These are phyloP conservation scores for Cervus canadensis DNA, from an alignment of 2,113 vertebrate genomes.

Conservation along the genomic window DNA sequence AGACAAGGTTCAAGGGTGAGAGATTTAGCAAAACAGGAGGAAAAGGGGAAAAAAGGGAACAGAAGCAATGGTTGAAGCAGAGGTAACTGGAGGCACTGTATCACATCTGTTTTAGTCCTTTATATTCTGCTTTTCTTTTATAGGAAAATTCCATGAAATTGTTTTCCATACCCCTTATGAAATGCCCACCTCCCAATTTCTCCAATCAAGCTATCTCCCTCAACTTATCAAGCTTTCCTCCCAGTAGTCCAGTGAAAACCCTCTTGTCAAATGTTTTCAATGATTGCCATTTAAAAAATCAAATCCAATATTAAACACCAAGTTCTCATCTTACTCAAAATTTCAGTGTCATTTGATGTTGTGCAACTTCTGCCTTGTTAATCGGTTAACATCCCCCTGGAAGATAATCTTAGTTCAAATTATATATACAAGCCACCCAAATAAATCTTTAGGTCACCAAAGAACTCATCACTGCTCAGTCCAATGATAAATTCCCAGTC, in stretches of 20 bases:
- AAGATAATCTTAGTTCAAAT: background rate
- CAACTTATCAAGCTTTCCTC: background rate
- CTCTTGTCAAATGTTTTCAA: background rate
- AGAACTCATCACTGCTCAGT: background rate
- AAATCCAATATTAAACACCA: background rate
- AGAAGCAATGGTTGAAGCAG: background rate
- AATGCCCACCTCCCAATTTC: background rate
- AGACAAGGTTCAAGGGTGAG: background rate
- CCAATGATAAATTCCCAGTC: background rate
- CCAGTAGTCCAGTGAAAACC: background rate
- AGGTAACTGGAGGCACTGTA: background rate
- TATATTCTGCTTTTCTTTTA: background rate
- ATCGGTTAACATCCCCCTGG: background rate
- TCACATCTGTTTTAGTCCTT: background rate
- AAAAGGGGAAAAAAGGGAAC: background rate
- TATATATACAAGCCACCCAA: background rate
- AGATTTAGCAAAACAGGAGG: background rate
- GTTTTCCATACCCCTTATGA: background rate
- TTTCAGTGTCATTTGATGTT: background rate
- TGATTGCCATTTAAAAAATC: background rate
- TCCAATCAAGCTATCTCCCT: background rate
- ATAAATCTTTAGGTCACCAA: background rate
- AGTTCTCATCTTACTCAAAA: background rate
- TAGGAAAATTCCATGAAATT: background rate
- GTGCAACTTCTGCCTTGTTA: background rate